Conservation (phyloP, 2,113 vertebrate genomes). For the Ophthalmolycus amberensis region DNA sequence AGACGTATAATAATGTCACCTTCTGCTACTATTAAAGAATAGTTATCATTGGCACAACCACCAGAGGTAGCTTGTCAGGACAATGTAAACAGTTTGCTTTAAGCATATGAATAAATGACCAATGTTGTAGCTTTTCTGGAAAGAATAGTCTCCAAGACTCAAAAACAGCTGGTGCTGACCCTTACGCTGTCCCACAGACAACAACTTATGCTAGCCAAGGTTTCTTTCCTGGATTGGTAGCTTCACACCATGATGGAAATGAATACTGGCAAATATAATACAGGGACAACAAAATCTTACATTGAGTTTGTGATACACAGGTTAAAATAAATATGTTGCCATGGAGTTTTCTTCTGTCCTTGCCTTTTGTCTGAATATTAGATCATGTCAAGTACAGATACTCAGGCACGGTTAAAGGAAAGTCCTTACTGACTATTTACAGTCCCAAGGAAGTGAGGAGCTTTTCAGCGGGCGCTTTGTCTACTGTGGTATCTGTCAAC, state of each 20-base stretch:
- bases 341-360: background rate
- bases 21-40: too few species aligned
- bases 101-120: too few species aligned
- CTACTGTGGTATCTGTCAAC: conserved; percentile 76
- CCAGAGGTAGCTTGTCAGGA: too few species aligned
- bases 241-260: conserved; percentile 11
- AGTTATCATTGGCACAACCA: too few species aligned
- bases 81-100: too few species aligned
- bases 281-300: background rate
- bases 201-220: too few species aligned
- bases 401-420: conserved; percentile 19
- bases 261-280: background rate
- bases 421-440: conserved; percentile 53
- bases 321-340: background rate
- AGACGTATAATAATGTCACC: background rate
- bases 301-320: background rate
- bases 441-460: conserved; percentile 51
- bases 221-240: background rate
- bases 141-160: too few species aligned
- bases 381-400: conserved; percentile 36
- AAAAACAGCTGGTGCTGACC: too few species aligned
- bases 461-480: conserved; percentile 57
- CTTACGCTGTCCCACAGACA: too few species aligned
- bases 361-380: conserved; percentile 31
- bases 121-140: too few species aligned